Evolutionary conservation across 2,113 vertebrate genomes (phyloP).

Genomic region (Uria aalge): DNA sequence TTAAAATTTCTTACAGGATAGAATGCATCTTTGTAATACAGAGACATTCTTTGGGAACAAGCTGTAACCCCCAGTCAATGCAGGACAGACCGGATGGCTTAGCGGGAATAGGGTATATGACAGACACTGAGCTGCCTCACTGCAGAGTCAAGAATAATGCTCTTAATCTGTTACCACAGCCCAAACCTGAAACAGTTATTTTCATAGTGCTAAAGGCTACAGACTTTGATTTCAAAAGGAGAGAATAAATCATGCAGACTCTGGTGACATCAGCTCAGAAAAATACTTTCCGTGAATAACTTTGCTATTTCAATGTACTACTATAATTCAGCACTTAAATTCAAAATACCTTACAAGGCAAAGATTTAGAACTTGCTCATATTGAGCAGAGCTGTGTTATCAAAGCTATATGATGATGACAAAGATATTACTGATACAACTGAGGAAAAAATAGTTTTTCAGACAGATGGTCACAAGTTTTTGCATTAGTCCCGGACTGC

Average conservation of each 20-base stretch:
- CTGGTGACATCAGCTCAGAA: not conserved
- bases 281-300: not conserved
- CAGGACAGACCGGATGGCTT: not conserved
- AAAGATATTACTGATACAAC: not conserved
- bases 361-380: not conserved
- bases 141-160: not conserved
- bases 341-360: not conserved
- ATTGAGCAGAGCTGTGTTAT: not conserved
- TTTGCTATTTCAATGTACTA: not conserved
- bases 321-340: not conserved
- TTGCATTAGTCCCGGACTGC: not conserved
- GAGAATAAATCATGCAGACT: not conserved
- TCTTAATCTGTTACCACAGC: not conserved
- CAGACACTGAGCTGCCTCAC: not conserved
- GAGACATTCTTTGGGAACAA: not conserved
- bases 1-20: not conserved
- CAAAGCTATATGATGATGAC: not conserved
- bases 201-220: not conserved
- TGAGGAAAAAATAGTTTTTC: not conserved
- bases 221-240: not conserved
- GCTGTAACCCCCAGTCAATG: not conserved
- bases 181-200: not conserved
- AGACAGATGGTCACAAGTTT: not conserved
- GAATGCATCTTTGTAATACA: not conserved
- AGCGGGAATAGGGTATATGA: not conserved